Base-by-base conservation (phyloP, 2,113 vertebrate genomes). In the Catharus minimus region DNA sequence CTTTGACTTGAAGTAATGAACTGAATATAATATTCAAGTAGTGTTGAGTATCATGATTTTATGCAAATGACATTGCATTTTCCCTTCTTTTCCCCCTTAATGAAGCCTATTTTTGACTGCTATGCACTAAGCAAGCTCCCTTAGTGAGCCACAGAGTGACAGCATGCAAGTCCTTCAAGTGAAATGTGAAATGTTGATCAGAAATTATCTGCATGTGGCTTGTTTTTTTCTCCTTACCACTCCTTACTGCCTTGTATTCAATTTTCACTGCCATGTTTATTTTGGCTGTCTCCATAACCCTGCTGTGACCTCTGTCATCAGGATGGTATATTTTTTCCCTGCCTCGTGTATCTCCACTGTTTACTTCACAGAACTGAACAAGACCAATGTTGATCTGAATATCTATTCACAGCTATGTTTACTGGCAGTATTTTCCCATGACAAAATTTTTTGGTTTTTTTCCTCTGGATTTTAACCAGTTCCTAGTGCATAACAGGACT, bases 401-500 rank as follows among this genome's bases (percentile, higher is more conserved):
- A 22, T 90, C 80, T 86, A 33, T 86, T 95, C 92, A 86, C 89
- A 86, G 49, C 53, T 81, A 76, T 86, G 44, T 92, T 94, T 90
- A 81, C 60, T 67, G 77, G 61, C 47, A 86, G 56, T 44, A 62
- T 89, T 91, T 92, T 95, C 73, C 86, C 89, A 77, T 69, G 76
- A 80, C 49, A 83, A 50, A 82, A 67, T 16, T 33, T 39, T 26
- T 49, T 49, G 7, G 23, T 20, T 46, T 88, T 72, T 73, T 14
- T 62, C 78, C 43, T 76, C 55, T 89, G 60, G 26, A 56, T 86
- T 80, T 88, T 88, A 74, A 82, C 47, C 43, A 77, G 46, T 85
- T 86, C 27, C 30, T 82, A 47, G 58, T 69, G 9, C 80, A 33
- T 68, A 82, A 61, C 30, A 65, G 11, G 46, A 72, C 28, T 61